Evolutionary conservation across 2,113 vertebrate genomes (phyloP).

Genomic region (Oreochromis tanganicae): DNA sequence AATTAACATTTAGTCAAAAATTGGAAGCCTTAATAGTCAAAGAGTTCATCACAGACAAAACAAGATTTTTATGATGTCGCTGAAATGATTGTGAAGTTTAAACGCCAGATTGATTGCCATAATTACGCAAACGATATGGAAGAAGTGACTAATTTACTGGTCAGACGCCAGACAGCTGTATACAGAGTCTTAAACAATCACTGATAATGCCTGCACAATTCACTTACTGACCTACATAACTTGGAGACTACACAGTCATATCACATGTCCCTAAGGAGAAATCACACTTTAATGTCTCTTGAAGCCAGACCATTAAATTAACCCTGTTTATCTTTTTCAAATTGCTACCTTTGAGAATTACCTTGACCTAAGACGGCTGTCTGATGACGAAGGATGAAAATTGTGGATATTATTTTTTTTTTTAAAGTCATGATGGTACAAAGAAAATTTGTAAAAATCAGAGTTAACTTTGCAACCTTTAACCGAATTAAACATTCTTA

Average conservation of each 20-base stretch:
- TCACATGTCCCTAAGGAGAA: not conserved
- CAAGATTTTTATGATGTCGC: not conserved
- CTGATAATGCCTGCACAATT: constrained; percentile 16
- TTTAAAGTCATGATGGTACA: not conserved
- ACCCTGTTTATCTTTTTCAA: not conserved
- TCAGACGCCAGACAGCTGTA: constrained; percentile 1
- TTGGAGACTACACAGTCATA: not conserved
- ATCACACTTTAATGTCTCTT: not conserved
- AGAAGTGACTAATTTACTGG: constrained; percentile 11
- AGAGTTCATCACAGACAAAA: constrained; percentile 23
- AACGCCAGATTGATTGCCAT: constrained; percentile 5
- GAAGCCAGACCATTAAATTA: constrained; percentile 20
- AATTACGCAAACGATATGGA: not conserved
- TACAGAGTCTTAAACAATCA: not conserved
- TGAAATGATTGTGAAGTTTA: not conserved
- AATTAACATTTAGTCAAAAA: constrained; percentile 39
- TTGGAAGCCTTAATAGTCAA: not conserved
- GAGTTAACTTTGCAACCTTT: not conserved
- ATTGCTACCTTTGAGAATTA: not conserved
- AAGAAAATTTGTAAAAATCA: not conserved
- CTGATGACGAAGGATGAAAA: not conserved
- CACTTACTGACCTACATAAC: constrained; percentile 26
- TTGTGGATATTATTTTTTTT: not conserved
- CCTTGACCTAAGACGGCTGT: not conserved
- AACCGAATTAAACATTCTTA: not conserved